Conservation (phyloP, 1,140 invertebrate genomes). For the Neomicropteryx cornuta region DNA sequence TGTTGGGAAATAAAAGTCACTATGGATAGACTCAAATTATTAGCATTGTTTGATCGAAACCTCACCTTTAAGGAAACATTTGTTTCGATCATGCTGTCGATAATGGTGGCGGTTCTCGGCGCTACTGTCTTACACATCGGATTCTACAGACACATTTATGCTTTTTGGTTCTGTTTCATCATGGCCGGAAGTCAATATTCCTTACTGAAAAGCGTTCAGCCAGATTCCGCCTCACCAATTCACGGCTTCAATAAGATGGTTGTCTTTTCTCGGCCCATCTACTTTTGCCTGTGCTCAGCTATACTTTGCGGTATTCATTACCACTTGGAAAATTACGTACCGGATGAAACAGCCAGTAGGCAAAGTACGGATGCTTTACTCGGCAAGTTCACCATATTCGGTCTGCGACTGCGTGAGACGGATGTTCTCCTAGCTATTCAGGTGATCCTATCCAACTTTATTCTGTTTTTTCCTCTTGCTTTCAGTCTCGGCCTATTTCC, state of each 20-base stretch:
- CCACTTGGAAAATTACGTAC: constrained; percentile 31
- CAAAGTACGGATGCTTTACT: constrained; percentile 19
- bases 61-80: constrained; percentile 75
- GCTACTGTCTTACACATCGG: constrained; percentile 70
- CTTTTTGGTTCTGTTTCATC: constrained; percentile 93
- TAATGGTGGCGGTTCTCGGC: constrained; percentile 78
- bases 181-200: constrained; percentile 97
- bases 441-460: constrained; percentile 65
- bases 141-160: constrained; percentile 85
- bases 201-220: constrained; percentile 95
- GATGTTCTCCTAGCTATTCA: constrained; percentile 55
- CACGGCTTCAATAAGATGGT: constrained; percentile 97
- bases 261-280: constrained; percentile 87
- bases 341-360: constrained; percentile 21
- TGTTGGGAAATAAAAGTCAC: constrained; percentile 60
- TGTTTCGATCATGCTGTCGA: constrained; percentile 71
- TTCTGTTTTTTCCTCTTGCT: constrained; percentile 84
- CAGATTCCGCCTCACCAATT: constrained; percentile 94
- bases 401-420: constrained; percentile 57
- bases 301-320: constrained; percentile 60
- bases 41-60: constrained; percentile 90
- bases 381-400: constrained; percentile 56
- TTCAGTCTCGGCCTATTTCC: constrained; percentile 93
- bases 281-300: constrained; percentile 81
- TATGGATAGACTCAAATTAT: constrained; percentile 83